Evolutionary conservation across 2,113 vertebrate genomes (phyloP).

Genomic region (Turnix velox): DNA sequence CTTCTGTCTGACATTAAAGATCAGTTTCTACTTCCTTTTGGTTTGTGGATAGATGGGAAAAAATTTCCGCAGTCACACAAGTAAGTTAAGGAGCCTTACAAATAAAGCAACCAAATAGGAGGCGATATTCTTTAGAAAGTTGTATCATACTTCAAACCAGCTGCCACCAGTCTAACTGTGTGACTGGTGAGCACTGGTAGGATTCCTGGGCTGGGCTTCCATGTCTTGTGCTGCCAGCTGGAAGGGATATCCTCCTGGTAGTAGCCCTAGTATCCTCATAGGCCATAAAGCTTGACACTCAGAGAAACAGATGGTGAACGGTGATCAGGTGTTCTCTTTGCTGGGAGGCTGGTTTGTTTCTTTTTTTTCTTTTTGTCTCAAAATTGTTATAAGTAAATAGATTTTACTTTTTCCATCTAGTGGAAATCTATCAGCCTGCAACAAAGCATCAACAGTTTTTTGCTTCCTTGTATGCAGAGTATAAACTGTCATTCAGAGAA

Average conservation of each 20-base stretch:
- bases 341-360: background rate
- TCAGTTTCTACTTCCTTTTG: background rate
- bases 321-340: background rate
- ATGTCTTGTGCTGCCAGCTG: background rate
- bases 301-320: background rate
- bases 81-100: background rate
- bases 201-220: background rate
- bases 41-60: background rate
- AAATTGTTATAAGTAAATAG: background rate
- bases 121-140: background rate
- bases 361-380: background rate
- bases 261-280: background rate
- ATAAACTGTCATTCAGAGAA: background rate
- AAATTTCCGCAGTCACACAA: background rate
- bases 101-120: background rate
- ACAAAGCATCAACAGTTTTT: background rate
- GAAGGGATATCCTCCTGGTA: background rate
- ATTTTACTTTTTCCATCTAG: background rate
- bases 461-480: background rate
- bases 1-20: background rate
- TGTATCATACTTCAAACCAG: background rate
- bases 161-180: background rate
- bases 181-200: background rate
- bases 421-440: background rate
- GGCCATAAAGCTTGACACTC: background rate